Percentiles rank a stretch among this genome's conserved stretches.
Evolutionary conservation across 2,888 invertebrate genomes (phyloP).

Genomic region (Hesperia comma): DNA sequence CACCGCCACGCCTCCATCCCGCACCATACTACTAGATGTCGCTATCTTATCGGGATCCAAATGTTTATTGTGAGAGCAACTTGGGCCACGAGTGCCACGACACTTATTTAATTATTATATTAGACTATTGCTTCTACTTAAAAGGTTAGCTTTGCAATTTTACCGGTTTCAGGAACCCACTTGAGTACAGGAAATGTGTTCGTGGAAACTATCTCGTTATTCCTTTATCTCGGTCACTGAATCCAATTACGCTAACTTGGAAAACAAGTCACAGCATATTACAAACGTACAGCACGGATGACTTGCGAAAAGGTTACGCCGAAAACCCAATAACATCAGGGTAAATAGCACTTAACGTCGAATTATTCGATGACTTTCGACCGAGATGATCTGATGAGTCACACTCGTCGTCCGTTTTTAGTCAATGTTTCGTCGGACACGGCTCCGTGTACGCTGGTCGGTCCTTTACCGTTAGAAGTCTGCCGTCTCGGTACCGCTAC

Average conservation of each 20-base stretch:
- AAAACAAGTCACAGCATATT: constrained; percentile 1
- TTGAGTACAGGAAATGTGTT: constrained; percentile 1
- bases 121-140: not conserved
- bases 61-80: not conserved
- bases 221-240: constrained; percentile 3
- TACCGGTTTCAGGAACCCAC: not conserved
- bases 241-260: constrained; percentile 3
- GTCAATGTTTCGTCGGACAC: constrained; percentile 20
- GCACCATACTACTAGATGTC: constrained; percentile 24
- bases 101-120: too few species aligned
- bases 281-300: not conserved
- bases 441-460: constrained; percentile 42
- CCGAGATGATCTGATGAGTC: constrained; percentile 3
- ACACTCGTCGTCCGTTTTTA: not conserved
- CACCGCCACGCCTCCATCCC: constrained; percentile 46
- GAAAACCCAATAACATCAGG: too few species aligned
- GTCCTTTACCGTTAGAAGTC: constrained; percentile 70
- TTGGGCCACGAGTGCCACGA: not conserved
- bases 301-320: too few species aligned
- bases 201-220: not conserved
- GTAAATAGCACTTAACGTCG: too few species aligned
- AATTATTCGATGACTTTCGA: constrained; percentile 6
- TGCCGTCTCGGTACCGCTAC: constrained; percentile 48
- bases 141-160: not conserved
- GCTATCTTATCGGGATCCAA: constrained; percentile 12